Percentiles rank a stretch among this genome's conserved stretches.
Conservation (phyloP, 1,140 invertebrate species). For the Euwallacea fornicatus region DNA sequence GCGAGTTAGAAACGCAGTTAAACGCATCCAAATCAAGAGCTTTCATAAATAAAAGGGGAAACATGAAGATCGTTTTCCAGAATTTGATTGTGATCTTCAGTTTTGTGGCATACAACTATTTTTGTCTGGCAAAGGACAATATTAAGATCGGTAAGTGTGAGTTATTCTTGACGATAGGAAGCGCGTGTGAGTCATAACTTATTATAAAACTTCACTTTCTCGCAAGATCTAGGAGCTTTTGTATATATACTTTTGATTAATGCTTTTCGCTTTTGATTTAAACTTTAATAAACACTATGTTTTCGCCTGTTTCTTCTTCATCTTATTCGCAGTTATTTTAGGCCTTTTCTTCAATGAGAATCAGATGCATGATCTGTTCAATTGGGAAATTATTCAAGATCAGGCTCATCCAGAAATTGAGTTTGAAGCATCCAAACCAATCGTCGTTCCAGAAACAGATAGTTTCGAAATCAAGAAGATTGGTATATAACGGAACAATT, state of each 20-base stretch:
- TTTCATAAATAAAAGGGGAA: slow-evolving; percentile 1
- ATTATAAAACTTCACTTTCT: no score
- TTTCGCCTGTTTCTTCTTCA: no score
- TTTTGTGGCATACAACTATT: slow-evolving; percentile 40
- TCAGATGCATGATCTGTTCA: neutral
- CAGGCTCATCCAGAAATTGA: slow-evolving; percentile 11
- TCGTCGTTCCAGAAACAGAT: slow-evolving; percentile 47
- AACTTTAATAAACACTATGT: no score
- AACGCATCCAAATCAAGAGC: neutral
- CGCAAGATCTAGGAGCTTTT: no score
- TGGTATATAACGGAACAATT: slow-evolving; percentile 45
- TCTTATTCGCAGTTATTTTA: neutral
- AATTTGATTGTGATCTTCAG: slow-evolving; percentile 38
- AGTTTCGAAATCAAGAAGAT: slow-evolving; percentile 56
- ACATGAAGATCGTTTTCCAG: slow-evolving; percentile 40
- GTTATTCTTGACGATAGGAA: no score
- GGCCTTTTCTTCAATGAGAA: neutral
- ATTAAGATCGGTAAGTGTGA: slow-evolving; percentile 39
- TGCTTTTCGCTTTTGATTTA: no score
- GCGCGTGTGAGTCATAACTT: no score
- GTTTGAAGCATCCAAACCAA: slow-evolving; percentile 11
- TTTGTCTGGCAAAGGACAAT: slow-evolving; percentile 39
- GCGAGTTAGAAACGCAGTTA: neutral
- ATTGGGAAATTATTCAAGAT: slow-evolving; percentile 19
- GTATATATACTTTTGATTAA: no score